Evolutionary conservation across 2,113 vertebrate genomes (phyloP).

Genomic region (Orientallactaga bullata): DNA sequence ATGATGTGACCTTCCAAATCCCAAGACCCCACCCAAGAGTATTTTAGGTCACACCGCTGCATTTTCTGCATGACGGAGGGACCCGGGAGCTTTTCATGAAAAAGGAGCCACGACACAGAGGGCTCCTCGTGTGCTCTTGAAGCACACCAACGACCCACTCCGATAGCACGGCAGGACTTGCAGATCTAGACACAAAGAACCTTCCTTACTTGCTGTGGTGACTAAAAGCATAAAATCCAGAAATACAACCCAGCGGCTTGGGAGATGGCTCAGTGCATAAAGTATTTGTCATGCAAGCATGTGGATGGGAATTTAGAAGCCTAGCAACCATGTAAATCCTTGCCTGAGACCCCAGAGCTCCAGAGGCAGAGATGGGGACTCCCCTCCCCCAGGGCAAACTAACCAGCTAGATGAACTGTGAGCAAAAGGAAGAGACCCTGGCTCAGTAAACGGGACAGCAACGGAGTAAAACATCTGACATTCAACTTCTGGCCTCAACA

Average conservation of each 20-base stretch:
- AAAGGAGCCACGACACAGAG: background rate
- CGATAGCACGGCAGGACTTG: background rate
- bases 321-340: too few species aligned
- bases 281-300: too few species aligned
- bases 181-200: background rate
- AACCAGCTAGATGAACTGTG: too few species aligned
- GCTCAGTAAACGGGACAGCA: too few species aligned
- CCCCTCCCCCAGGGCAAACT: too few species aligned
- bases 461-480: too few species aligned
- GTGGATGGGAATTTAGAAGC: too few species aligned
- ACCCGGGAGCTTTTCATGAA: background rate
- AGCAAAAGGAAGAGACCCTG: too few species aligned
- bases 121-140: background rate
- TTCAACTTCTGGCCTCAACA: too few species aligned
- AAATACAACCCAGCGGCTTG: background rate
- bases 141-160: background rate
- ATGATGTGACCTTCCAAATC: slow-evolving; percentile 39
- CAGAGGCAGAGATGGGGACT: too few species aligned
- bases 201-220: background rate
- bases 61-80: background rate
- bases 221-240: slow-evolving; percentile 8
- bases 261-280: background rate
- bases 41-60: background rate
- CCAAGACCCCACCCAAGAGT: background rate
- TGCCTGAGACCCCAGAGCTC: too few species aligned